Conservation (phyloP, 1,140 invertebrate genomes). For the Coptotermes formosanus region DNA sequence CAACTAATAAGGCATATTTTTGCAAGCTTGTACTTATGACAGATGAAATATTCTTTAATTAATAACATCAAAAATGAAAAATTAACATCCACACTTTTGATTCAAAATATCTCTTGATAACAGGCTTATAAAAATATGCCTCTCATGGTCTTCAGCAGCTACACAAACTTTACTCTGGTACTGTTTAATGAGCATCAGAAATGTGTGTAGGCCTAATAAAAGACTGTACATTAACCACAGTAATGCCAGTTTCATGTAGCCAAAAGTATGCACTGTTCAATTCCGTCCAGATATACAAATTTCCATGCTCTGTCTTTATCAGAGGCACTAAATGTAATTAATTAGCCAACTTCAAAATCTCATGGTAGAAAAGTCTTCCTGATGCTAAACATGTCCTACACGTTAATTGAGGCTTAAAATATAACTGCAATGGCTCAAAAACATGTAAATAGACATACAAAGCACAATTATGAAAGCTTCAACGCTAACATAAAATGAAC, state of each 20-base stretch:
- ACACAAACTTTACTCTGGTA: background rate
- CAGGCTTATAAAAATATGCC: slow-evolving; percentile 16
- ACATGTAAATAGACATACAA: slow-evolving; percentile 21
- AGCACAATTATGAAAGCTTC: slow-evolving; percentile 12
- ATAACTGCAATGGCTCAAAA: slow-evolving; percentile 1
- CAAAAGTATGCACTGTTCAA: background rate
- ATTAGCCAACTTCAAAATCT: background rate
- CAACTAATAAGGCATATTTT: background rate
- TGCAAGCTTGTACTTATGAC: slow-evolving; percentile 18
- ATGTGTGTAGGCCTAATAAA: background rate
- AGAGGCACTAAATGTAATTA: background rate
- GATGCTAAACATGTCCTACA: slow-evolving; percentile 13
- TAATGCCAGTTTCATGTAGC: background rate
- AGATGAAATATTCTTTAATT: background rate
- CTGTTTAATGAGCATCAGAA: slow-evolving; percentile 5
- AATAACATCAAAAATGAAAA: background rate
- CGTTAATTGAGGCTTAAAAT: slow-evolving; percentile 20
- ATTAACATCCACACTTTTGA: background rate
- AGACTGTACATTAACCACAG: background rate
- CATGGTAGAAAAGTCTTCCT: background rate
- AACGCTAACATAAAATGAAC: slow-evolving; percentile 21
- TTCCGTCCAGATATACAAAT: background rate
- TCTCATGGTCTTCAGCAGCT: background rate
- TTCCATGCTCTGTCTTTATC: background rate
- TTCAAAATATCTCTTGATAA: background rate